Evolutionary conservation across 2,113 vertebrate species (phyloP).

Genomic region (Jacana jacana): DNA sequence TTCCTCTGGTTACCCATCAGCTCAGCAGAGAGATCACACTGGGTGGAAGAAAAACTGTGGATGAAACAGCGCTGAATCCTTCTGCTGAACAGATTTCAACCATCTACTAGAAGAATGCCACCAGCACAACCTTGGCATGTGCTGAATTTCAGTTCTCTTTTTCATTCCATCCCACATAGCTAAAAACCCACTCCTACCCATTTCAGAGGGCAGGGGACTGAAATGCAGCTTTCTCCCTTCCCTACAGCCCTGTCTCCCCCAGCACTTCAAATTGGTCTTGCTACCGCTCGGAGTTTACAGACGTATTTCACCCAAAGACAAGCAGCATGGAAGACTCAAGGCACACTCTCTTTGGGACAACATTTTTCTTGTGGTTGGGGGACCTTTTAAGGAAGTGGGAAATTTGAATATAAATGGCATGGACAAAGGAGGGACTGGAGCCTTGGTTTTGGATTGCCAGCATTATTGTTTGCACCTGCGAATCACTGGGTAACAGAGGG

Average conservation of each 20-base stretch:
- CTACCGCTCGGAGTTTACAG: not conserved
- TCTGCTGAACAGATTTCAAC: not conserved
- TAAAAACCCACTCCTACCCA: not conserved
- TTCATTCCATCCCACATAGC: not conserved
- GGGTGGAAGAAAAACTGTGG: not conserved
- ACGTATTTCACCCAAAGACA: not conserved
- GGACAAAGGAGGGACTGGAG: not conserved
- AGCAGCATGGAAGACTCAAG: constrained; percentile 35
- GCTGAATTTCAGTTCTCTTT: not conserved
- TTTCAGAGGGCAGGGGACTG: not conserved
- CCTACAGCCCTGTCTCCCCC: not conserved
- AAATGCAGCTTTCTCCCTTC: not conserved
- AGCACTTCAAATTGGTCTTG: not conserved
- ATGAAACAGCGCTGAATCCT: not conserved
- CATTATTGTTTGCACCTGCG: not conserved
- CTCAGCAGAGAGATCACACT: not conserved
- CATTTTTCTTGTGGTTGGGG: not conserved
- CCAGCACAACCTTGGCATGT: not conserved
- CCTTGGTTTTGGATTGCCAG: not conserved
- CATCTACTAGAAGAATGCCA: not conserved
- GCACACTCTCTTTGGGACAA: constrained; percentile 20
- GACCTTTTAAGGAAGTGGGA: not conserved
- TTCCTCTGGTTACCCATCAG: not conserved
- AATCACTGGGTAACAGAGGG: not conserved
- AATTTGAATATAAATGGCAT: not conserved